Evolutionary conservation across 2,113 vertebrate genomes (phyloP).

Genomic region (Rhagologus leucostigma): DNA sequence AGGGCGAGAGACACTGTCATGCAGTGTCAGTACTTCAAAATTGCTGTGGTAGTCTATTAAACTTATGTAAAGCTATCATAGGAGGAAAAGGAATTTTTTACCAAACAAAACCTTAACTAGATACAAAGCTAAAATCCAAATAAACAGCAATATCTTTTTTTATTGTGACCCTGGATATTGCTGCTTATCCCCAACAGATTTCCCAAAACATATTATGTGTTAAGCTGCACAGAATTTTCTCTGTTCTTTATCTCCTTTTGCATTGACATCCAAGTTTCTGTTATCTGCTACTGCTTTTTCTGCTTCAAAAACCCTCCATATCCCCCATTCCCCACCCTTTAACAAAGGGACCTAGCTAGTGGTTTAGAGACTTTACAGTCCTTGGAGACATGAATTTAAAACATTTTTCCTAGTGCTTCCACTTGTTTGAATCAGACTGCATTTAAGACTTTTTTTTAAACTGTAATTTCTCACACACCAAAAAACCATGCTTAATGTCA

Average conservation of each 20-base stretch:
- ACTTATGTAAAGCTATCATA: neutral
- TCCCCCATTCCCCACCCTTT: rapidly evolving
- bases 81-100: neutral
- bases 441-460: neutral
- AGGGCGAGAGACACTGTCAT: neutral
- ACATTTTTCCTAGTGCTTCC: neutral
- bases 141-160: neutral
- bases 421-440: neutral
- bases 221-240: neutral
- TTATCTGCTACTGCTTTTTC: neutral
- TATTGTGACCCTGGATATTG: neutral
- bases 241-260: neutral
- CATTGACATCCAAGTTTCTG: neutral
- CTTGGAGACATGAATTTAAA: neutral
- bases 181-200: neutral
- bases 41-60: neutral
- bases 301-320: neutral
- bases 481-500: neutral
- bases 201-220: neutral
- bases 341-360: neutral
- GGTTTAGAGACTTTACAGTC: neutral
- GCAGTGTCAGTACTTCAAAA: neutral
- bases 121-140: neutral
- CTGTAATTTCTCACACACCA: neutral
- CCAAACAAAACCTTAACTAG: neutral